Evolutionary conservation across 2,888 invertebrate genomes (phyloP).

Genomic region (Agonopterix alstromeriana): DNA sequence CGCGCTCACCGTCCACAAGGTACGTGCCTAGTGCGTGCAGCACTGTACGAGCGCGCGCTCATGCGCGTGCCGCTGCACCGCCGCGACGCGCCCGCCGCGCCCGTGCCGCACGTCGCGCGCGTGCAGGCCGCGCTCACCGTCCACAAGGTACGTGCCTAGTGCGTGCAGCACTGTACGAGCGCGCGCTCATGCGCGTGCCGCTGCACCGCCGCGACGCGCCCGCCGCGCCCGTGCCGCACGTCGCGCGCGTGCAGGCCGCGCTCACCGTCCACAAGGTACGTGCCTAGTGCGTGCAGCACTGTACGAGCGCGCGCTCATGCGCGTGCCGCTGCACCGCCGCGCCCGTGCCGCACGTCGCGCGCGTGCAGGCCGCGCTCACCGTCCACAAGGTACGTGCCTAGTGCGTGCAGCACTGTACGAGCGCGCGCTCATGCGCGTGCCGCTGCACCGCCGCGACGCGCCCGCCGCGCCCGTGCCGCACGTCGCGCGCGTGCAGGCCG

Average conservation of each 20-base stretch:
- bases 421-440: constrained; percentile 78
- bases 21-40: constrained; percentile 60
- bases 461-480: constrained; percentile 71
- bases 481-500: constrained; percentile 63
- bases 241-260: constrained; percentile 64
- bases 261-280: constrained; percentile 76
- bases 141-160: too few relatives aligned
- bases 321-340: constrained; percentile 70
- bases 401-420: constrained; percentile 79
- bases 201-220: constrained; percentile 70
- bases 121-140: constrained; percentile 58
- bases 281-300: constrained; percentile 76
- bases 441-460: constrained; percentile 69
- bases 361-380: constrained; percentile 61
- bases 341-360: constrained; percentile 60
- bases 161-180: constrained; percentile 80
- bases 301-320: constrained; percentile 77
- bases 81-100: constrained; percentile 66
- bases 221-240: constrained; percentile 69
- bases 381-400: too few relatives aligned
- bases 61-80: constrained; percentile 75
- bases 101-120: constrained; percentile 52
- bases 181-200: constrained; percentile 78
- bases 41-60: constrained; percentile 79
- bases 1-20: constrained; percentile 27